These are phyloP conservation scores for Oncorhynchus gorbuscha DNA, from an alignment of 2,113 vertebrate genomes.

Conservation along the genomic window DNA sequence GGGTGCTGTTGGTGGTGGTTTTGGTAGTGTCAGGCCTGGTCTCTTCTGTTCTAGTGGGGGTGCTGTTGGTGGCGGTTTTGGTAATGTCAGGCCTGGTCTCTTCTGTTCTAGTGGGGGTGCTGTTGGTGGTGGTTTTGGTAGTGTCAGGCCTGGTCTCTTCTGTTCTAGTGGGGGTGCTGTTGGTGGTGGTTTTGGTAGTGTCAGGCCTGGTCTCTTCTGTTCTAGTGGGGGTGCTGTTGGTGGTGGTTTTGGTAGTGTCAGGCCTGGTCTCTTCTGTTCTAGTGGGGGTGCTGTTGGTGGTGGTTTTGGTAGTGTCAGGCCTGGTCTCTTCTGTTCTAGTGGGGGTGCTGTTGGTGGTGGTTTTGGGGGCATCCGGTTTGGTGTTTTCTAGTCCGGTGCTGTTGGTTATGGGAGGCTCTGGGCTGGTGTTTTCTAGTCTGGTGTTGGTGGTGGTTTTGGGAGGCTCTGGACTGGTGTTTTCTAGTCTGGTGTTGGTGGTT, in stretches of 20 bases:
- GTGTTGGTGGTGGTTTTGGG: neutral
- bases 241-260: constrained; percentile 12
- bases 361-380: neutral
- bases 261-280: constrained; percentile 5
- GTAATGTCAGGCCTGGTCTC: constrained; percentile 23
- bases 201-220: constrained; percentile 16
- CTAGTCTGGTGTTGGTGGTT: too few species aligned
- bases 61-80: neutral
- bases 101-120: neutral
- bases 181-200: constrained; percentile 5
- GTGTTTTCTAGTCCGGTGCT: neutral
- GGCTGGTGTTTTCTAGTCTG: too few species aligned
- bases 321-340: too few species aligned
- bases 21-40: constrained; percentile 25
- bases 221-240: neutral
- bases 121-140: neutral
- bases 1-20: neutral
- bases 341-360: neutral
- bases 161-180: too few species aligned
- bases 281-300: neutral
- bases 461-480: constrained; percentile 18
- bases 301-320: neutral
- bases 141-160: too few species aligned
- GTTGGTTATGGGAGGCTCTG: too few species aligned
- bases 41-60: neutral